Base-by-base conservation (phyloP, 1,140 invertebrate genomes). In the Cotesia vestalis region DNA sequence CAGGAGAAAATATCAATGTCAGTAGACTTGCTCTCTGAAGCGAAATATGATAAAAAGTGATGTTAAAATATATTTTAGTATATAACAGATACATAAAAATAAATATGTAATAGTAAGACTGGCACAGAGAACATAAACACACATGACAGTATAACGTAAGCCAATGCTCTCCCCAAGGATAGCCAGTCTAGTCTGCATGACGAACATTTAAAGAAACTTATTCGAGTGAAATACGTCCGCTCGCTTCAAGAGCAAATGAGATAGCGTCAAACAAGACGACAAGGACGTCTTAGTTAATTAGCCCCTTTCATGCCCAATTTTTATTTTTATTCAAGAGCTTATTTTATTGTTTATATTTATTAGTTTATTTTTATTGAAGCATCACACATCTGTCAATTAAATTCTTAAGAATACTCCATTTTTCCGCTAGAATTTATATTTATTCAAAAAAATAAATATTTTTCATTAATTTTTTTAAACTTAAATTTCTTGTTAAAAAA, bases 121-220 rank as follows among this genome's bases (percentile, higher is more conserved):
- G 14, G 36, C 17, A n/a, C 3, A 66, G 35, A 36, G n/a, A 8
- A 57, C 4, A 14, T 67, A 2, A 6, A 34, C 53, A 68, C 52
- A 38, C 34, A 59, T 17, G 55, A 20, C 9, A 51, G 36, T 69
- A 68, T 55, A 51, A 17, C 60, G 60, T 51, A 74, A 74, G 79
- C 80, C 81, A 82, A 82, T 78, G 81, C 76, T 83, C 80, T 79
- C 66, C 63, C 74, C 81, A 83, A 83, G 81, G 81, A 83, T 80
- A 83, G 74, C 81, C 66, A 78, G 71, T 77, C 67, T 52, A 2
- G 71, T 77, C 67, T 52, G 2, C 34, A 35, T 27, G 36, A 51
- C 69, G 60, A 61, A 20, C 14, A 55, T 60, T 69, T 66, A 53
- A 71, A 53, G 62, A 75, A 71, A 57, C 4, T 38, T 40, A 72